phyloP scores from a whole-genome alignment of 1,140 invertebrate genomes.

The Pissodes strobi region DNA sequence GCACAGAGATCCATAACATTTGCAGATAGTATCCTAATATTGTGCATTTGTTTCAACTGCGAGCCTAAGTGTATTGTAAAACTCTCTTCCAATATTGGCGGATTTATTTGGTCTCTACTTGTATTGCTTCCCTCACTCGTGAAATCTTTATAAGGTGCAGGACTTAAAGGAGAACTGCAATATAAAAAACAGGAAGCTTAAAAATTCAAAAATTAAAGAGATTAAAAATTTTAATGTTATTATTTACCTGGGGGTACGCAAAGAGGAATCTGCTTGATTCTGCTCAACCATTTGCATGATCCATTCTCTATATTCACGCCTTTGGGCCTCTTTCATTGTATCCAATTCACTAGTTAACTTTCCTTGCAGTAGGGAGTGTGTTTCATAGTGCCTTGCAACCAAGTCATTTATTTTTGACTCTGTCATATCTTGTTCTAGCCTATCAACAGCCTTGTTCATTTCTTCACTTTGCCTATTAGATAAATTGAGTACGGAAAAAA shows the following conservation, averaged over 20 bases:
- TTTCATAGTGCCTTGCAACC: conserved; percentile 77
- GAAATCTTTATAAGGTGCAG: conserved; percentile 41
- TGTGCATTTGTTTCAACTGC: conserved; percentile 98
- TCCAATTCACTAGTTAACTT: conserved; percentile 75
- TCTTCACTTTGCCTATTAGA: conserved; percentile 76
- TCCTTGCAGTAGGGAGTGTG: conserved; percentile 71
- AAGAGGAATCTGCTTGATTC: conserved; percentile 62
- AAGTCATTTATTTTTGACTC: conserved; percentile 77
- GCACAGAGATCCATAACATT: conserved; percentile 86
- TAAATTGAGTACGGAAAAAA: too few species aligned
- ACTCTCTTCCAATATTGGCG: conserved; percentile 80
- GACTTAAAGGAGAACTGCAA: conserved; percentile 46
- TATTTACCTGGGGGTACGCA: conserved; percentile 62
- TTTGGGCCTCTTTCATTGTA: conserved; percentile 76
- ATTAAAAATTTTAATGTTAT: background rate
- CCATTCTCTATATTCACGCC: conserved; percentile 81
- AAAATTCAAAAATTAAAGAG: conserved; percentile 2
- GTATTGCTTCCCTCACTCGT: background rate
- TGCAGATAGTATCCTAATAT: conserved; percentile 87
- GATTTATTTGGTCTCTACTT: conserved; percentile 43
- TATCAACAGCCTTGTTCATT: conserved; percentile 75
- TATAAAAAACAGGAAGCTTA: too few species aligned
- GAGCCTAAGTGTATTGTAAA: conserved; percentile 97
- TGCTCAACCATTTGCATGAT: conserved; percentile 75
- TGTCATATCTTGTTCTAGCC: conserved; percentile 68